phyloP scores from a whole-genome alignment of 2,113 vertebrate genomes.

The pig (Sus scrofa) region T2T-Sscrofa CM000818.6:119875001-119875500 shows the following conservation, averaged over 20 bases:
- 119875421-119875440: no score
- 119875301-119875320: background rate
- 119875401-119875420: no score
- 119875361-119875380: background rate
- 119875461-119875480: no score
- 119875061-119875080: no score
- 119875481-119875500: no score
- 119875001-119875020: background rate
- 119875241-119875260: background rate
- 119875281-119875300: background rate
- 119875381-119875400: background rate
- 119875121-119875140: conserved; percentile 94
- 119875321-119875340: background rate
- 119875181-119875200: conserved; percentile 92
- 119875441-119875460: no score
- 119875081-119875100: background rate
- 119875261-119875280: background rate
- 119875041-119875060: background rate
- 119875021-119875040: fast-evolving
- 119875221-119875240: conserved; percentile 89
- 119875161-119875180: conserved; percentile 96
- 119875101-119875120: background rate
- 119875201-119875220: conserved; percentile 96
- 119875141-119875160: conserved; percentile 94
- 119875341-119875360: conserved; percentile 28